Evolutionary conservation across 2,797 vertebrate species (phyloP), one percentile per base, ranked within the genome.

Genomic region (Coendou prehensilis): DNA sequence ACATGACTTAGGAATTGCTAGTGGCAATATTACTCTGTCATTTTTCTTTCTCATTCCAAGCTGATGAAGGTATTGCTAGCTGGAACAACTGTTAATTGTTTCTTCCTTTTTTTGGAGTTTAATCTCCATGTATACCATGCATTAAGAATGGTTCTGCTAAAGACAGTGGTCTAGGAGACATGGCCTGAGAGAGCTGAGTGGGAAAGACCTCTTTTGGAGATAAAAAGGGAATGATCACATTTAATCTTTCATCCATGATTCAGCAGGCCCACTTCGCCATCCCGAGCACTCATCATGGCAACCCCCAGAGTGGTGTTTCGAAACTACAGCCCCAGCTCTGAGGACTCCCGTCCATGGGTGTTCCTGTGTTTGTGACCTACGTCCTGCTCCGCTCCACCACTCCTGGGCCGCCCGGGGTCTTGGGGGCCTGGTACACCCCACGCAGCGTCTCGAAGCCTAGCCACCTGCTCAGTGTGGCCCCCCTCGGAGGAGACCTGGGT

Each of bases 1-100:
- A 98, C 98, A 98, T 99, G 98, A 99, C 98, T 98, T 98, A 98
- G 96, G 98, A 98, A 98, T 98, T 98, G 98, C 99, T 99, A 92
- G 98, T 99, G 98, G 98, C 98, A 97, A 98, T 98, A 98, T 98
- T 98, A 98, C 98, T 98, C 98, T 98, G 98, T 98, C 98, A 98
- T 98, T 99, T 98, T 98, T 98, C 98, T 98, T 98, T 98, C 98
- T 98, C 97, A 97, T 98, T 96, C 95, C 97, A 97, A 98, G 98
- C 97, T 97, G 98, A 98, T 97, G 98, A 98, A 98, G 93, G 97
- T 98, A 96, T 96, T 98, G 96, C 97, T 98, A 97, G 98, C 97
- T 98, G 96, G 97, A 98, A 93, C 69, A 97, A 87, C 94, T 98
- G 97, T 97, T 98, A 98, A 98, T 98, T 98, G 97, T 98, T 98